Conservation (phyloP, 2,888 invertebrate genomes). For the Macropis europaea region DNA sequence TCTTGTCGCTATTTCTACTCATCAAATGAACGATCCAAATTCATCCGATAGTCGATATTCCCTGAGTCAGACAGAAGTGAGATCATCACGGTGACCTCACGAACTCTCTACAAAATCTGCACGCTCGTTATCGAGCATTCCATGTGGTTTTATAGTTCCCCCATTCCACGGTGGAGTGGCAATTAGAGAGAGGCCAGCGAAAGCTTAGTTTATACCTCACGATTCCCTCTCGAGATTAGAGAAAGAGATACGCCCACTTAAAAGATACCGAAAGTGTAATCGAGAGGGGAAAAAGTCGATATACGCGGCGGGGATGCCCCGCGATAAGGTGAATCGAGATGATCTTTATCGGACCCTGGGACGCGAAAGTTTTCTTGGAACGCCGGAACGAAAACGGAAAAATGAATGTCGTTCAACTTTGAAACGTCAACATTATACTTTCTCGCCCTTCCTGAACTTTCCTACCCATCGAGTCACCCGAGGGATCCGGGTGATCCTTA, state of each 20-base stretch:
- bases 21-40: no score
- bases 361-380: conserved; percentile 22
- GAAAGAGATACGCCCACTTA: conserved; percentile 17
- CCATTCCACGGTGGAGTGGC: background rate
- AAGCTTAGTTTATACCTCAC: conserved; percentile 9
- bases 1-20: no score
- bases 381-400: conserved; percentile 19
- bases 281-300: conserved; percentile 12
- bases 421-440: background rate
- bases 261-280: conserved; percentile 37
- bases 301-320: conserved; percentile 26
- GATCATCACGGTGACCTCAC: no score
- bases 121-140: no score
- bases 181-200: conserved; percentile 33
- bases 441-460: background rate
- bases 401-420: conserved; percentile 33
- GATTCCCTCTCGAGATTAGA: conserved; percentile 41
- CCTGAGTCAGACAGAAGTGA: no score
- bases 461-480: background rate
- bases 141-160: no score
- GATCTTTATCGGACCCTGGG: conserved; percentile 40
- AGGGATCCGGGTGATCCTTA: no score
- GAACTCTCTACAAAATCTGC: no score
- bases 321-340: conserved; percentile 41
- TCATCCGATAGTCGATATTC: no score